Percentiles rank a stretch among this genome's conserved stretches.
Conservation (phyloP, 1,140 invertebrate genomes). For the Camponotus vicinus region DNA sequence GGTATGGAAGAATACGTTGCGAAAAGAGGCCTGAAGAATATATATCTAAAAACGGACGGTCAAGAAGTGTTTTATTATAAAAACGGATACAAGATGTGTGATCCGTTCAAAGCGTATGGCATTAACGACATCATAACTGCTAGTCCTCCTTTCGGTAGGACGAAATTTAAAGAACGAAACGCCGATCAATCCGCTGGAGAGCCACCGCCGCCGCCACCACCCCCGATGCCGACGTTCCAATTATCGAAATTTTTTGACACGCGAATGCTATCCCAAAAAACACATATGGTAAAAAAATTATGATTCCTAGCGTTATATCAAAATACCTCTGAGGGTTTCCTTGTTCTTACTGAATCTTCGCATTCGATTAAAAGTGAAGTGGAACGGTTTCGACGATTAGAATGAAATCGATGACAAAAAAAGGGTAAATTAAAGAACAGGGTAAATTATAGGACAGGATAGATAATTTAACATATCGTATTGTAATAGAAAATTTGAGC, state of each 20-base stretch:
- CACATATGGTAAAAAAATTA: conserved; percentile 79
- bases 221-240: conserved; percentile 81
- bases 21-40: conserved; percentile 87
- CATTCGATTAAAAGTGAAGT: conserved; percentile 5
- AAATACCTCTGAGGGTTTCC: not conserved
- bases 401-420: not conserved
- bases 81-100: conserved; percentile 90
- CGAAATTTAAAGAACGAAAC: conserved; percentile 62
- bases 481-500: not conserved
- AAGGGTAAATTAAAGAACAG: not conserved
- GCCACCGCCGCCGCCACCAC: conserved; percentile 82
- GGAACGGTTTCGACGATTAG: not conserved
- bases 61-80: conserved; percentile 92
- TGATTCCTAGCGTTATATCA: conserved; percentile 40
- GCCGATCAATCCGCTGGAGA: conserved; percentile 74
- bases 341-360: not conserved
- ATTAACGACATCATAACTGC: conserved; percentile 74
- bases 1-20: conserved; percentile 90
- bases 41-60: conserved; percentile 92
- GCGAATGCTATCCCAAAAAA: conserved; percentile 69
- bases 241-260: conserved; percentile 70
- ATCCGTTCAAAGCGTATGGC: conserved; percentile 90
- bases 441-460: not conserved
- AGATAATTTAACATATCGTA: not conserved
- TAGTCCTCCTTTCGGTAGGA: conserved; percentile 59